A percentile compares a stretch with the other conserved stretches of the same genome.
phyloP scores from a whole-genome alignment of 2,888 invertebrate genomes.

The Alentia gelatinosa region DNA sequence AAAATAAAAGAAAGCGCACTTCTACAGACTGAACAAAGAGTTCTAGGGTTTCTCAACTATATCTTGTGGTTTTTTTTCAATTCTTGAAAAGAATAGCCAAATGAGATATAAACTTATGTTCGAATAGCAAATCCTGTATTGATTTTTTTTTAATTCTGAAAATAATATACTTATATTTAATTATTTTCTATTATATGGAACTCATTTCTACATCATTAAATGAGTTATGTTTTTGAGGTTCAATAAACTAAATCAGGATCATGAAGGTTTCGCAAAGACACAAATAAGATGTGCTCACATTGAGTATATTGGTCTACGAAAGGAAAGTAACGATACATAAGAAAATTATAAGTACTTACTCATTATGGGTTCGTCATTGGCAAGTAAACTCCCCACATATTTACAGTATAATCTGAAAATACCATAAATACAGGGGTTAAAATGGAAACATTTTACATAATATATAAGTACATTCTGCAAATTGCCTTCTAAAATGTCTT shows the following conservation, averaged over 20 bases:
- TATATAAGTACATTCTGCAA: too few species aligned
- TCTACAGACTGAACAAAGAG: neutral
- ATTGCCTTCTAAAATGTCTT: too few species aligned
- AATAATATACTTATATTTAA: neutral
- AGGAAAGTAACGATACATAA: neutral
- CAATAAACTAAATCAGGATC: neutral
- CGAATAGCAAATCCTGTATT: too few species aligned
- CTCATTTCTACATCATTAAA: neutral
- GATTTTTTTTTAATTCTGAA: too few species aligned
- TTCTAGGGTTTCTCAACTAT: neutral
- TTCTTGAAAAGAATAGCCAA: neutral
- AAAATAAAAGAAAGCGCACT: neutral
- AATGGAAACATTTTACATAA: neutral
- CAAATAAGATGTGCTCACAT: neutral
- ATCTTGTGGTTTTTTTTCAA: neutral
- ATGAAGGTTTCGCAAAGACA: neutral
- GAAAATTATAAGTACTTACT: neutral
- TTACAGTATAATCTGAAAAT: neutral
- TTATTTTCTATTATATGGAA: neutral
- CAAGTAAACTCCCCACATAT: neutral
- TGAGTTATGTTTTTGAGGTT: neutral
- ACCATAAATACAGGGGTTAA: neutral
- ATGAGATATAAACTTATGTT: too few species aligned
- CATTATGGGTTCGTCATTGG: neutral
- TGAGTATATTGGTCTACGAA: neutral